Evolutionary conservation across 2,113 vertebrate species (phyloP).

Genomic region (Melanostigma gelatinosum): DNA sequence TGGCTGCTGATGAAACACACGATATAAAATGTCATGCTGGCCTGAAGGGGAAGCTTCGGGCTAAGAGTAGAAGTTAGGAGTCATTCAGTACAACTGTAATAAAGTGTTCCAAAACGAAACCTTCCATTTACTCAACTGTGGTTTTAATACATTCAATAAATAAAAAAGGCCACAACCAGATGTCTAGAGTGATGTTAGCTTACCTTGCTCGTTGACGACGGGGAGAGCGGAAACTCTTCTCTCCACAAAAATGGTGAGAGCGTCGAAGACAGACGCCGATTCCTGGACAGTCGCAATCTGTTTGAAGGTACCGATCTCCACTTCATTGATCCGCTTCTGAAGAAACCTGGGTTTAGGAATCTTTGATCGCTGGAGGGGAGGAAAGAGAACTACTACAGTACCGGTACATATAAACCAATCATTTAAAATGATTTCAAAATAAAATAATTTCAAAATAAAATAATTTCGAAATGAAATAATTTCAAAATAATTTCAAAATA

Average conservation of each 20-base stretch:
- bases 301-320: constrained; percentile 91
- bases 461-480: background rate
- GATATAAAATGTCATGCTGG: background rate
- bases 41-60: background rate
- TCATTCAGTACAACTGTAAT: background rate
- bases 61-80: background rate
- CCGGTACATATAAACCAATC: background rate
- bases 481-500: background rate
- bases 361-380: constrained; percentile 83
- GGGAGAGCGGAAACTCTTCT: constrained; percentile 93
- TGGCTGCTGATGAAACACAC: background rate
- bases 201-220: constrained; percentile 89
- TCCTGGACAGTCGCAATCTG: constrained; percentile 89
- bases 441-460: background rate
- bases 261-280: constrained; percentile 85
- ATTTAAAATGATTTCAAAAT: background rate
- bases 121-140: background rate
- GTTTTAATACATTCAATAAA: background rate
- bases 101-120: background rate
- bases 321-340: constrained; percentile 87
- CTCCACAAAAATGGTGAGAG: constrained; percentile 92
- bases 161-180: background rate
- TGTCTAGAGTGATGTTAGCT: background rate
- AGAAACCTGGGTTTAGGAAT: constrained; percentile 91
- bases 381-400: background rate